These are phyloP conservation scores for Tamandua tetradactyla DNA, from an alignment of 2,797 vertebrate genomes.

Conservation along the genomic window DNA sequence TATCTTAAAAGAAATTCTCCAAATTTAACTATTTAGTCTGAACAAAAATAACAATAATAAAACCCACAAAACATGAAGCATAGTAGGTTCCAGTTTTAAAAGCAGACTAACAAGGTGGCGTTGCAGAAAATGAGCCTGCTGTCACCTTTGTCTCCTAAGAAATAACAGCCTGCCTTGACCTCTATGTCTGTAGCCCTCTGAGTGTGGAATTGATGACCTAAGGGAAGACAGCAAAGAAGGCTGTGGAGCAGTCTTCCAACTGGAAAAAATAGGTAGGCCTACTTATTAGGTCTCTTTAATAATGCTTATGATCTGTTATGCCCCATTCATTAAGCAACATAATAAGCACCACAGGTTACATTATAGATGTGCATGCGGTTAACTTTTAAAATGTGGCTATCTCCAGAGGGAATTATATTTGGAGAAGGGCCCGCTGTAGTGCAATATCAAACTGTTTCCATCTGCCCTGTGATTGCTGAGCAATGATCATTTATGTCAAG, in stretches of 20 bases:
- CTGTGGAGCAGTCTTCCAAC: background rate
- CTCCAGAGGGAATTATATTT: constrained; percentile 35
- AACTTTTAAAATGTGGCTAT: constrained; percentile 53
- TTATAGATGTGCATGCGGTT: background rate
- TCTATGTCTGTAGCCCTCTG: background rate
- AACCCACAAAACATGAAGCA: background rate
- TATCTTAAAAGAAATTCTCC: constrained; percentile 19
- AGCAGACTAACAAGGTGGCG: background rate
- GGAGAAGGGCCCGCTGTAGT: constrained; percentile 41
- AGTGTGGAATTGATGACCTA: background rate
- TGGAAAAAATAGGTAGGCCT: constrained; percentile 38
- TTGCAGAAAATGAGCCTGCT: background rate
- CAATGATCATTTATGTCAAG: background rate
- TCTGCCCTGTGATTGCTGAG: background rate
- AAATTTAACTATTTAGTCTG: constrained; percentile 12
- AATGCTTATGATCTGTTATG: constrained; percentile 46
- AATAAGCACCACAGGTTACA: constrained; percentile 6
- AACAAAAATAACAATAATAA: constrained; percentile 23
- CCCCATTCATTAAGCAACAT: constrained; percentile 47
- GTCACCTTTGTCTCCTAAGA: constrained; percentile 14
- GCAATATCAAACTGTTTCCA: constrained; percentile 28
- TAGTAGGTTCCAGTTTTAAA: constrained; percentile 20
- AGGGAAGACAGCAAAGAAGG: background rate
- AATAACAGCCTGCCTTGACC: background rate
- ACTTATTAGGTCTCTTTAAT: constrained; percentile 6